Evolutionary conservation across 2,797 vertebrate species (phyloP), one percentile per base, ranked within the genome.

Genomic region (Molossus molossus): DNA sequence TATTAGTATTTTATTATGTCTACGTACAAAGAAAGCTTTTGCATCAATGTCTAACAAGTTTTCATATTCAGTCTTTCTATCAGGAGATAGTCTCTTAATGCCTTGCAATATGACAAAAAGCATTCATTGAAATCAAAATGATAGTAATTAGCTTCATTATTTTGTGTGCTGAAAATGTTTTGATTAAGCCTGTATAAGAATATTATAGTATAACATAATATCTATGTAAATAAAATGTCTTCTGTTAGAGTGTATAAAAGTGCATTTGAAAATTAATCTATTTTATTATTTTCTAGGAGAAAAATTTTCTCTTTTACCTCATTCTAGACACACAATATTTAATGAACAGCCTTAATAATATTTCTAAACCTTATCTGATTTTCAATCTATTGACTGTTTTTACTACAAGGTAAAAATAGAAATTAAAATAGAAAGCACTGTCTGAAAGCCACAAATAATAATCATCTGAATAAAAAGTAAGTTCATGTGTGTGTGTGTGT

Each of bases 111-210:
- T 85, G 53, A 92, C 88, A 92, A 73, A 88, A 87, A 92, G 4
- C 21, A 72, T 57, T 81, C 20, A n/a, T 55, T 91, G 37, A 87
- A 89, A 80, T 1, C 10, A 45, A 84, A 76, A 77, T 87, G 20
- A 93, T 73, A 83, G 21, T n/a, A 76, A 92, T 94, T 95, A 92
- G 9, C 13, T 88, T 90, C 33, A 53, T 25, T 86, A 92, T 87
- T 75, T 77, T 27, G 80, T 76, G 70, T n/a, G 45, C 37, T 60
- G 9, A 90, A 70, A 84, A 3, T 48, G 50, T 67, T 76, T 95
- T 91, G 37, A 84, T 88, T 37, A 77, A 62, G 86, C 5, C 4
- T 92, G 37, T 55, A 37, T 91, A 62, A 95, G 18, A 75, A 55
- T 57, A 73, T 55, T n/a, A 89, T 33, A 65, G 21, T 62, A 37